Evolutionary conservation across 2,113 vertebrate species (phyloP).

Genomic region (Dasyornis broadbenti): DNA sequence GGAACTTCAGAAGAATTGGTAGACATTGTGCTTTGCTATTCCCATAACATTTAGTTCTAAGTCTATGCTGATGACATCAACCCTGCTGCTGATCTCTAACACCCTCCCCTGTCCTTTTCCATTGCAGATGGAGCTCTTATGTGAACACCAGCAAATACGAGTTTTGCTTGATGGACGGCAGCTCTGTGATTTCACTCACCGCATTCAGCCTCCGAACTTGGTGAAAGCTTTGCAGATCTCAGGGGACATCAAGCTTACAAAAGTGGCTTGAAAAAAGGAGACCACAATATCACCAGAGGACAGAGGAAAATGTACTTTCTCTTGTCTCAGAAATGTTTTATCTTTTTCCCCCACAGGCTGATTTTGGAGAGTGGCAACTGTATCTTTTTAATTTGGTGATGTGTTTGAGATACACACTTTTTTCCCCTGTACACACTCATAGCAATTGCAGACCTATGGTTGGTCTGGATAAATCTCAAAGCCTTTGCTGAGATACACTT

Average conservation of each 20-base stretch:
- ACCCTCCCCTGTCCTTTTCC: background rate
- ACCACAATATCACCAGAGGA: background rate
- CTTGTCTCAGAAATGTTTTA: background rate
- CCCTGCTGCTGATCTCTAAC: background rate
- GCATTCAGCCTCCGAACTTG: slow-evolving; percentile 73
- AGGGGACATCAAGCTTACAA: slow-evolving; percentile 86
- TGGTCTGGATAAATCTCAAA: background rate
- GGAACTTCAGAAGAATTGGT: background rate
- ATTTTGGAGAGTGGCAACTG: background rate
- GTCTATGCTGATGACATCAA: background rate
- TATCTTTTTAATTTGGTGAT: background rate
- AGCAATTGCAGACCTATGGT: background rate
- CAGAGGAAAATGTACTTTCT: slow-evolving; percentile 1
- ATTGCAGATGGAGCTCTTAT: slow-evolving; percentile 87
- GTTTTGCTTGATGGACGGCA: slow-evolving; percentile 87
- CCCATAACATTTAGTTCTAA: background rate
- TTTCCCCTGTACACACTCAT: background rate
- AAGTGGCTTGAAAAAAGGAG: slow-evolving; percentile 79
- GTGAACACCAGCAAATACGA: slow-evolving; percentile 90
- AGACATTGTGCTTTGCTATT: background rate
- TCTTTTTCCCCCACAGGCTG: background rate
- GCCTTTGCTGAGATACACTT: background rate
- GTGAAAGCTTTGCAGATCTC: slow-evolving; percentile 80
- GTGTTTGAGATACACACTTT: background rate
- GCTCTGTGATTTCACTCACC: slow-evolving; percentile 84